Percentiles rank a stretch among this genome's conserved stretches.
These are phyloP conservation scores for Lutraria lutraria DNA, from an alignment of 2,888 invertebrate genomes.

Conservation along the genomic window DNA sequence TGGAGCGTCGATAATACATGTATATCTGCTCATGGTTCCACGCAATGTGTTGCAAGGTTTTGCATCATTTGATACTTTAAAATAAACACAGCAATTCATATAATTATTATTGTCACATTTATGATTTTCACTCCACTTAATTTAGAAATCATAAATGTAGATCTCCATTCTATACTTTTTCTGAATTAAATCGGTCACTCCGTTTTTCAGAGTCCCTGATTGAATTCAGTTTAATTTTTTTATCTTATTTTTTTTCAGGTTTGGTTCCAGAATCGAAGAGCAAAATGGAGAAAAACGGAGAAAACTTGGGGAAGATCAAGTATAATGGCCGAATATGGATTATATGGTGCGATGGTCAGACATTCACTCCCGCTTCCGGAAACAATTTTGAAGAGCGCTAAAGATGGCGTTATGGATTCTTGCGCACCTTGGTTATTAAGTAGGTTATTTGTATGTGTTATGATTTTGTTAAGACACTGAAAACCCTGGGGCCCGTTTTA, in stretches of 20 bases:
- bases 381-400: conserved; percentile 98
- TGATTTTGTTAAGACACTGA: background rate
- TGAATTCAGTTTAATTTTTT: background rate
- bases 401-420: conserved; percentile 93
- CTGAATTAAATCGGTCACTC: too few species aligned
- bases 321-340: conserved; percentile 99
- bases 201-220: too few species aligned
- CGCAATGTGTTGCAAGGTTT: background rate
- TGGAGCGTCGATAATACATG: too few species aligned
- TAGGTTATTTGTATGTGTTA: conserved; percentile 87
- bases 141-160: too few species aligned
- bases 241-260: conserved; percentile 90
- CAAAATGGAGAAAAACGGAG: conserved; percentile 99
- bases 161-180: too few species aligned
- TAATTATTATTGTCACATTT: too few species aligned
- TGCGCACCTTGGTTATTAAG: conserved; percentile 99
- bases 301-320: conserved; percentile 99
- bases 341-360: conserved; percentile 99
- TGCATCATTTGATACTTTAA: too few species aligned
- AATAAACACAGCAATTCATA: too few species aligned
- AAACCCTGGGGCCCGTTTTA: too few species aligned
- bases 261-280: conserved; percentile 99
- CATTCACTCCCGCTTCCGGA: conserved; percentile 99
- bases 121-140: too few species aligned
- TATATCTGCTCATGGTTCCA: background rate